phyloP scores from a whole-genome alignment of 30 jellyfish, hydroid and myxozoan species.

The Aurelia sp. region DNA sequence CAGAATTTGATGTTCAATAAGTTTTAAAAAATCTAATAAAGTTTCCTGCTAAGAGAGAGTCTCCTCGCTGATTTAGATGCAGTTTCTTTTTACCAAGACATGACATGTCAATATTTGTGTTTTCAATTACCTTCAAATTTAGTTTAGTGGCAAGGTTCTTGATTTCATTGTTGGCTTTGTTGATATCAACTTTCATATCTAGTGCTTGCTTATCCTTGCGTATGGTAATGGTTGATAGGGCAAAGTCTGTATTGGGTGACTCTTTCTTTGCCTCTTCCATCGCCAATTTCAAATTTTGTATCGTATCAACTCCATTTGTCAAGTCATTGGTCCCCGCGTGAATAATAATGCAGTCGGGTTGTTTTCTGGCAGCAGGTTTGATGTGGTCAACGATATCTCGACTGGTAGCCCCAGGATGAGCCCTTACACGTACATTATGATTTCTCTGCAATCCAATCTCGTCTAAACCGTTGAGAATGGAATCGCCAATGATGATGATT shows the following conservation, averaged over 20 bases:
- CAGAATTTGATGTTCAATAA: slow-evolving; percentile 1
- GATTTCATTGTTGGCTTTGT: slow-evolving; percentile 6
- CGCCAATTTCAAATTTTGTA: slow-evolving; percentile 14
- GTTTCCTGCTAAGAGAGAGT: slow-evolving; percentile 15
- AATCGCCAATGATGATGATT: too few species aligned
- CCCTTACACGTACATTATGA: background rate
- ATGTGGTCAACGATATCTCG: slow-evolving; percentile 30
- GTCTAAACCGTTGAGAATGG: slow-evolving; percentile 25
- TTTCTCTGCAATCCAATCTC: slow-evolving; percentile 35
- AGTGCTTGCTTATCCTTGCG: slow-evolving; percentile 15
- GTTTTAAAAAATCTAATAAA: slow-evolving; percentile 4
- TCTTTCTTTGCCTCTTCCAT: slow-evolving; percentile 14
- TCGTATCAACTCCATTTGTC: slow-evolving; percentile 29
- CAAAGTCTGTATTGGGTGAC: slow-evolving; percentile 14
- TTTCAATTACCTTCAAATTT: background rate
- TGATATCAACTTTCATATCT: slow-evolving; percentile 5
- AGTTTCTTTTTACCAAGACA: too few species aligned
- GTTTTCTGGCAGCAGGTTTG: slow-evolving; percentile 12
- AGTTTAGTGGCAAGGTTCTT: slow-evolving; percentile 8
- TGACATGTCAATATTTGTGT: too few species aligned
- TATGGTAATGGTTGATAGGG: background rate
- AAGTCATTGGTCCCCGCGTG: slow-evolving; percentile 11
- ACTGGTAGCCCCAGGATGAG: slow-evolving; percentile 13
- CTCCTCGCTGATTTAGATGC: background rate
- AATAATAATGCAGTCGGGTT: slow-evolving; percentile 14